Conservation (phyloP, 2,113 vertebrate species). For the Neomonachus schauinslandi region DNA sequence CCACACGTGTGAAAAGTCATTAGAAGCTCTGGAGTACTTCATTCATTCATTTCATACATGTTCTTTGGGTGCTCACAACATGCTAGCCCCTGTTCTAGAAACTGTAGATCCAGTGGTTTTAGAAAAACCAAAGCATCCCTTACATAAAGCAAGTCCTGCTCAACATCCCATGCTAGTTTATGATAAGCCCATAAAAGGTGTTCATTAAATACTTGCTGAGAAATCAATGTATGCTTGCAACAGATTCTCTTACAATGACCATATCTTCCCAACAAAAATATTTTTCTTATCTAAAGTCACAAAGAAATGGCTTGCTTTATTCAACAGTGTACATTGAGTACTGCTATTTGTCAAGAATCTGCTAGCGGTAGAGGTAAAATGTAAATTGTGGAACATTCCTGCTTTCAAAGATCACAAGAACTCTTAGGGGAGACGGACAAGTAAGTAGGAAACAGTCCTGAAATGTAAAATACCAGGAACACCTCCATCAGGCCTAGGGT, state of each 20-base stretch:
- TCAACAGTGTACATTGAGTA: accelerated
- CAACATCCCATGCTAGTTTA: accelerated
- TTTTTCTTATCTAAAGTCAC: background rate
- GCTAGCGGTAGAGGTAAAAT: accelerated
- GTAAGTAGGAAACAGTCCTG: background rate
- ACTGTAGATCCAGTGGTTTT: accelerated
- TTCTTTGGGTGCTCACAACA: accelerated
- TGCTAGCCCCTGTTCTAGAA: background rate
- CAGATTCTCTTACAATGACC: background rate
- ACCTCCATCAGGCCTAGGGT: accelerated
- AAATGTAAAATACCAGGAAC: background rate
- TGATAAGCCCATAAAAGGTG: background rate
- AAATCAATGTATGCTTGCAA: background rate
- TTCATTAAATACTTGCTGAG: background rate
- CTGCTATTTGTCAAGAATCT: background rate
- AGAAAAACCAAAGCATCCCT: background rate
- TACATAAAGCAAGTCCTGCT: no score
- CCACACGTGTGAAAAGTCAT: background rate
- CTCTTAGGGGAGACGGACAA: no score
- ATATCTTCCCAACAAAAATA: background rate
- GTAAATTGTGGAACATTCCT: background rate
- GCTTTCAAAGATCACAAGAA: background rate
- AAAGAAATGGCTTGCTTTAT: background rate
- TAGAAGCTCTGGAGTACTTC: background rate
- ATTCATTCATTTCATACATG: background rate